A percentile compares a stretch with the other conserved stretches of the same genome.
phyloP scores from a whole-genome alignment of 64 coral and sea anemone species.

The Montipora sp. region DNA sequence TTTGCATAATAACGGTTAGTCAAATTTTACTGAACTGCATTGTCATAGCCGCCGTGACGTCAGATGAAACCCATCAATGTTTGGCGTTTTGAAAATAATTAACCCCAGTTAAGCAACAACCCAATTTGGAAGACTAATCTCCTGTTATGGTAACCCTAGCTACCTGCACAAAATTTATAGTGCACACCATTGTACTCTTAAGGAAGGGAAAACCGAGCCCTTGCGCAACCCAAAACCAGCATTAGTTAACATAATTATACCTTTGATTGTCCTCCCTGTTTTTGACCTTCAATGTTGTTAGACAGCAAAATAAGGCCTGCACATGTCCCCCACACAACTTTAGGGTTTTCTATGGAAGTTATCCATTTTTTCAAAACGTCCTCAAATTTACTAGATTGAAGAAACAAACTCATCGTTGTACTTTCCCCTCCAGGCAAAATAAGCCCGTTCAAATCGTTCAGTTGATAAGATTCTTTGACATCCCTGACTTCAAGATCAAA shows the following conservation, averaged over 20 bases:
- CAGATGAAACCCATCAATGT: too few species aligned
- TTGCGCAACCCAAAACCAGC: too few species aligned
- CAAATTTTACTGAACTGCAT: too few species aligned
- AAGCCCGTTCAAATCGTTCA: constrained; percentile 76
- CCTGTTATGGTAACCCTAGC: too few species aligned
- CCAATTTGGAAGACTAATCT: too few species aligned
- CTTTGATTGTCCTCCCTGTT: constrained; percentile 77
- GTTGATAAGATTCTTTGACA: constrained; percentile 65
- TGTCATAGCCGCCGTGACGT: too few species aligned
- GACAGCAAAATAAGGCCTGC: constrained; percentile 93
- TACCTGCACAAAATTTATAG: too few species aligned
- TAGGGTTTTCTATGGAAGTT: constrained; percentile 56
- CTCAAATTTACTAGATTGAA: constrained; percentile 78
- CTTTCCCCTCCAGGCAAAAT: constrained; percentile 97
- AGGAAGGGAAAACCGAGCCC: too few species aligned
- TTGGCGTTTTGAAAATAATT: too few species aligned
- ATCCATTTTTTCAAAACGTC: constrained; percentile 78
- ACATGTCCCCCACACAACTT: constrained; percentile 88
- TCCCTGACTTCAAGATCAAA: constrained; percentile 75
- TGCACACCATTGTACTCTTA: too few species aligned
- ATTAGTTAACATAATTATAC: constrained; percentile 37
- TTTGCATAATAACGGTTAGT: too few species aligned
- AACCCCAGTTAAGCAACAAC: too few species aligned
- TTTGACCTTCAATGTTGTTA: constrained; percentile 85
- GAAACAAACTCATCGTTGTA: constrained; percentile 77